A percentile compares a stretch with the other conserved stretches of the same genome.
Conservation (phyloP, 1,140 invertebrate species). For the Drosophila novamexicana region DNA sequence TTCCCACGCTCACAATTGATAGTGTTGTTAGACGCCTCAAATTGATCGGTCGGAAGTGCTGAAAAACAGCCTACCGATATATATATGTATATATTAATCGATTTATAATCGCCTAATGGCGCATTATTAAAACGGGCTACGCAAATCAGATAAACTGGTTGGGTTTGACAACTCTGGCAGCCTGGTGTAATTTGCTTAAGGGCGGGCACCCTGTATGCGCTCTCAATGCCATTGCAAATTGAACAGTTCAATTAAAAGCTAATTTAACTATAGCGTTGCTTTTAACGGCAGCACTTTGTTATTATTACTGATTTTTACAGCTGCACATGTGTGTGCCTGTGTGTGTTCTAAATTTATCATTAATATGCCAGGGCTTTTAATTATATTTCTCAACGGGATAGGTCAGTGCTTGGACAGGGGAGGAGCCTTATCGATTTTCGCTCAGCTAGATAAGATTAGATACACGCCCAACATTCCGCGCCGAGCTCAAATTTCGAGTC, state of each 20-base stretch:
- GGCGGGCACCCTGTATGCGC: slow-evolving; percentile 15
- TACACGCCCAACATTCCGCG: slow-evolving; percentile 2
- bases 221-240: slow-evolving; percentile 16
- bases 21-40: slow-evolving; percentile 14
- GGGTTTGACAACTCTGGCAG: no score
- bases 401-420: slow-evolving; percentile 42
- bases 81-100: not conserved
- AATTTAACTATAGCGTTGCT: slow-evolving; percentile 27
- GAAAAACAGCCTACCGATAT: not conserved
- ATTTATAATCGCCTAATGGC: not conserved
- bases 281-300: slow-evolving; percentile 4
- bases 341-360: slow-evolving; percentile 38
- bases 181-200: not conserved
- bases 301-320: slow-evolving; percentile 2
- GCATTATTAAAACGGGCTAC: not conserved
- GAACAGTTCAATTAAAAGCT: slow-evolving; percentile 39
- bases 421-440: slow-evolving; percentile 53
- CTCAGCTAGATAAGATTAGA: slow-evolving; percentile 60
- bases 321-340: not conserved
- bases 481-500: slow-evolving; percentile 34
- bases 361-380: slow-evolving; percentile 35
- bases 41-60: not conserved
- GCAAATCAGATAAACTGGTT: not conserved
- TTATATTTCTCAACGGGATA: slow-evolving; percentile 34
- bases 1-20: slow-evolving; percentile 15